Conservation (phyloP, 1,140 invertebrate species). For the Sitobion miscanthi region DNA sequence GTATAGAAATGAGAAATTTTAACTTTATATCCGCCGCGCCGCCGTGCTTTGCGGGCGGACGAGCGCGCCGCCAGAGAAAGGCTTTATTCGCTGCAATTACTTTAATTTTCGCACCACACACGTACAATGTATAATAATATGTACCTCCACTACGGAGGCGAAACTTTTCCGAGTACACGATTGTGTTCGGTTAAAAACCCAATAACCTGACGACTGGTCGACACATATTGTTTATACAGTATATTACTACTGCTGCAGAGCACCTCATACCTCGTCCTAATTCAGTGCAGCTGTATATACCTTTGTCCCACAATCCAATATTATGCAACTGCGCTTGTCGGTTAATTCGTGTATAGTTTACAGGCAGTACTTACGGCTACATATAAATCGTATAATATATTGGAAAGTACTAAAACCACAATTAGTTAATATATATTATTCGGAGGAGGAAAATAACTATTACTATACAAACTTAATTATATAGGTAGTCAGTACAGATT, state of each 20-base stretch:
- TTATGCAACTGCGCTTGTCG: too few species aligned
- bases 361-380: too few species aligned
- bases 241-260: background rate
- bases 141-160: too few species aligned
- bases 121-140: too few species aligned
- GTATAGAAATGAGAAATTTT: conserved; percentile 10
- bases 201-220: background rate
- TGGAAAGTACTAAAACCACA: background rate
- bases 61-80: background rate
- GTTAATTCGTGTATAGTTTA: too few species aligned
- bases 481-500: background rate
- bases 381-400: background rate
- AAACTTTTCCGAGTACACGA: background rate
- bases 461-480: background rate
- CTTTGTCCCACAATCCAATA: background rate
- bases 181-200: background rate
- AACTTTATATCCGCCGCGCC: background rate
- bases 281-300: background rate
- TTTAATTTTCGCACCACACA: background rate
- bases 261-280: background rate
- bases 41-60: background rate
- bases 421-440: background rate
- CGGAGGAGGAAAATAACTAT: background rate
- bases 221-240: background rate
- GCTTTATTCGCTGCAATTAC: background rate